These are phyloP conservation scores for Mus musculus DNA, from an alignment of 2,113 vertebrate species.

Conservation along the genomic window GRCm39 chr1:162962001-162962500, in stretches of 20 bases:
- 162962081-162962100: constrained; percentile 17
- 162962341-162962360: background rate
- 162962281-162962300: background rate
- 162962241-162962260: background rate
- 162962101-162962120: background rate
- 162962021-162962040: constrained; percentile 53
- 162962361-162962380: background rate
- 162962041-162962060: constrained; percentile 24
- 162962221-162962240: background rate
- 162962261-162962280: background rate
- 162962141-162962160: constrained; percentile 24
- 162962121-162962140: background rate
- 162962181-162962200: background rate
- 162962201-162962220: background rate
- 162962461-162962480: background rate
- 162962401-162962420: background rate
- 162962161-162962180: background rate
- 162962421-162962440: background rate
- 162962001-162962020: background rate
- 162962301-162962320: background rate
- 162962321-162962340: background rate
- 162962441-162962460: background rate
- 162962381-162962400: background rate
- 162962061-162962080: background rate
- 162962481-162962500: background rate